Evolutionary conservation across 2,888 invertebrate species (phyloP).

Genomic region (Rosalia funebris): DNA sequence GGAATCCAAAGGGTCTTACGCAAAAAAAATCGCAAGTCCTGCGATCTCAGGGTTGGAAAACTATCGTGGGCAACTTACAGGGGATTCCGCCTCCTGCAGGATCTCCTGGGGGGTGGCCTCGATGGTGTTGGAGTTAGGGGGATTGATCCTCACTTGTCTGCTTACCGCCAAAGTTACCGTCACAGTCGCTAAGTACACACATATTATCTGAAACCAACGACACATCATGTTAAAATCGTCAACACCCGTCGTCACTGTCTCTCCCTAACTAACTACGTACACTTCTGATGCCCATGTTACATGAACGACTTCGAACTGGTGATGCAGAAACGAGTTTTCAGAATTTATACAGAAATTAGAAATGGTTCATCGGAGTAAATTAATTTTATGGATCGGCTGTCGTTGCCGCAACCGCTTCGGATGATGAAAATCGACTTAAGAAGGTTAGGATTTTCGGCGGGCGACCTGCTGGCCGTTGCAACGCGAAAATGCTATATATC

Average conservation of each 20-base stretch:
- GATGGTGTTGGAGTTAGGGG: background rate
- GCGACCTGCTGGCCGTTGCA: too few relatives aligned
- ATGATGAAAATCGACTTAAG: constrained; percentile 11
- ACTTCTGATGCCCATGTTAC: constrained; percentile 12
- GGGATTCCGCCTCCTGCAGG: background rate
- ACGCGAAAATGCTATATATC: too few relatives aligned
- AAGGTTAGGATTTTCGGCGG: too few relatives aligned
- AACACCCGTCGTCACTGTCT: too few relatives aligned
- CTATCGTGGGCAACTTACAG: too few relatives aligned
- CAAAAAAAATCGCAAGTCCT: too few relatives aligned
- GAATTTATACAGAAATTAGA: constrained; percentile 18
- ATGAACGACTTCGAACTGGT: background rate
- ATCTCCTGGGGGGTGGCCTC: background rate
- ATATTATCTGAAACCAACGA: constrained; percentile 14
- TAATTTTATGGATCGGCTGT: constrained; percentile 19
- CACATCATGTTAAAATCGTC: background rate
- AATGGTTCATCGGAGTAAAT: constrained; percentile 13
- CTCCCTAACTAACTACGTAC: too few relatives aligned
- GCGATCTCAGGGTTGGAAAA: too few relatives aligned
- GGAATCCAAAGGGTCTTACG: too few relatives aligned
- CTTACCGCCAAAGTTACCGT: background rate
- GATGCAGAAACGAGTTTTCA: constrained; percentile 4
- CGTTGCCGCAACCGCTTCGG: background rate
- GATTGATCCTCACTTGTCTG: background rate
- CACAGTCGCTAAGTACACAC: background rate